Base-by-base conservation (phyloP, 2,797 vertebrate species). In the Eospalax fontanierii region DNA sequence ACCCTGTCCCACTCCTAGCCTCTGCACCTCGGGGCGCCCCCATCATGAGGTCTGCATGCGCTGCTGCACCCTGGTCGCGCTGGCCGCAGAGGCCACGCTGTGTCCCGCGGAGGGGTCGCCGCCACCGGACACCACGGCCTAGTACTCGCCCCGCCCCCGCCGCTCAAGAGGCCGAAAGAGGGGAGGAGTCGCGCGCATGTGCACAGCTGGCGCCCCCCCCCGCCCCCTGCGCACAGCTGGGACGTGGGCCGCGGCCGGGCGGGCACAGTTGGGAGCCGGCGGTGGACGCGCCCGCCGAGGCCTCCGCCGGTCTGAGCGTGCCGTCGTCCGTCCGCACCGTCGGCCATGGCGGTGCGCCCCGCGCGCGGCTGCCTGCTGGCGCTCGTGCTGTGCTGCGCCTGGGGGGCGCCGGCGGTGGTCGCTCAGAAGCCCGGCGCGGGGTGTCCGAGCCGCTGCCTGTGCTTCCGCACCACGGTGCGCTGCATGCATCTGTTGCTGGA, bases 401-500 rank as follows among this genome's bases (percentile, higher is more conserved):
- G 89, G 97, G 97, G 96, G 83, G 83, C 99, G 19, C 8, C 98
- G 76, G 84, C 98, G 33, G 92, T 94, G 2, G 89, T 95, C 66
- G 97, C 98, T 88, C 98, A 98, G 43, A 98, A 97, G 97, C 87
- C 96, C 35, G 98, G 92, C 6, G 92, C 94, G 15, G 98, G 98
- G 92, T 99, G 99, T 96, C 99, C 99, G 78, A 99, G 99, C 98
- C 99, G 99, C 98, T 99, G 99, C 97, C 97, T 99, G 22, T 99
- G 99, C 96, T 99, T 99, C 98, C 99, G 99, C 76, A 99, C 99
- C 98, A 99, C 99, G 0, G 99, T 99, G 98, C 99, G 99, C 98
- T 99, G 99, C 98, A 99, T 99, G 99, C 99, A 99, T 98, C 98
- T 99, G 70, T 99, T 99, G 98, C 98, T 99, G 98, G 99, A 99